Evolutionary conservation across 2,113 vertebrate genomes (phyloP), one percentile per base, ranked within the genome.

Genomic region (Brienomyrus longianalis): DNA sequence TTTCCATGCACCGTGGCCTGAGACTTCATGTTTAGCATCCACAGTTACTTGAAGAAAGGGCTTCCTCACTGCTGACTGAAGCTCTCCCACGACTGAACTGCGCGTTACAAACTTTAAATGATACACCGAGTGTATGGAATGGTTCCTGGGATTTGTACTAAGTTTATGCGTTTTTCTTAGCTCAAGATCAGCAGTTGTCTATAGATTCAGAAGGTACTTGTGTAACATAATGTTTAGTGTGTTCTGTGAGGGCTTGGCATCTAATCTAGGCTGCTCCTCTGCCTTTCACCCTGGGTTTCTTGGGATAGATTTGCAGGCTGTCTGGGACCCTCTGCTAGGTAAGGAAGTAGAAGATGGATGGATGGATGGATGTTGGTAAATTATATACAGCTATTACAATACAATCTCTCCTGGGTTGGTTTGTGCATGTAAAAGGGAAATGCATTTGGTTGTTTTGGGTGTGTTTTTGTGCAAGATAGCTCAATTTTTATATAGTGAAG

Each of bases 31-130:
- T 93, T 92, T 96, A 96, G 94, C 95, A 93, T 98, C 95, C 97
- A 98, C 95, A 99, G 96, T 98, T 99, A 96, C 31, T 95, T 97
- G 97, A 96, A 93, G 97, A 99, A 97, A 97, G 95, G 90, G 90
- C 93, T 91, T 93, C 94, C 93, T 96, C 96, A 94, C 92, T 94
- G 94, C 92, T 93, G 93, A 91, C 93, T 11, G 66, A 74, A 11
- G n/a, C 66, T 74, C 66, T 74, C 10, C 66, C 31, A 17, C 3
- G 23, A 10, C 62, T 39, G 27, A 39, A 39, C 4, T 77, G 70
- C 70, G 9, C 19, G 27, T 27, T 74, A 0, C 15, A 77, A 5
- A 9, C 31, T 43, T 80, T 80, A 21, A 80, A 80, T 35, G 70
- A 19, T 7, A 77, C 5, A 5, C n/a, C 35, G 39, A 13, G n/a